Evolutionary conservation across 2,113 vertebrate genomes (phyloP), one percentile per base, ranked within the genome.

Genomic region (Dinomys branickii): DNA sequence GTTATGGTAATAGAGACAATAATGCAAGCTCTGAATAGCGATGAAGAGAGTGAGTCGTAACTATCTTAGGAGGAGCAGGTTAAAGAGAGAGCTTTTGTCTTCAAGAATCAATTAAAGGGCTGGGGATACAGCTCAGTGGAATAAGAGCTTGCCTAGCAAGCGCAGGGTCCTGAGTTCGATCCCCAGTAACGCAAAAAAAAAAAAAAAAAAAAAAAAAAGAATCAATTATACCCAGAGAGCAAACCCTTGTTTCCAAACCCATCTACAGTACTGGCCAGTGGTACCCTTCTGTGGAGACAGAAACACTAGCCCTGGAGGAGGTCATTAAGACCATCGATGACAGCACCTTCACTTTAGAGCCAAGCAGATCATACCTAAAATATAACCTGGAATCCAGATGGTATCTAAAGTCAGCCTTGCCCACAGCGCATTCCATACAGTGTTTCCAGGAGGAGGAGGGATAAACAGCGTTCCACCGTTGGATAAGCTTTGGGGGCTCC

Each of bases 11-110:
- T 17, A 47, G 30, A 88, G 56, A 96, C 44, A 73, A 73, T n/a
- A 85, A 54, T n/a, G 3, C 9, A 93, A 71, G 77, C 20, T 44
- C 88, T 50, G 58, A 84, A 61, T 61, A 47, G 69, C 41, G 38
- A 92, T 58, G 73, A 80, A 63, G 73, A 82, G 84, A 69, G 41
- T 82, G 59, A 90, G 44, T 61, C 47, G 85, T 71, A 38, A 93
- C 90, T 71, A 83, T 59, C 95, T 94, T 82, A 82, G n/a, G 54
- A 97, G 89, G 61, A 96, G 38, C 61, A 69, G 63, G 50, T 91
- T 78, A 41, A 81, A 93, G 26, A 95, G 59, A 81, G 58, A 44
- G 56, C 33, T 75, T 96, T 90, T 26, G 13, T 94, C 75, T 96
- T 69, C 4, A 35, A 90, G 69, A 87, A 96, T 59, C 65, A 85